These are phyloP conservation scores for Drosophila eugracilis DNA, from an alignment of 1,140 invertebrate genomes.

Conservation along the genomic window DNA sequence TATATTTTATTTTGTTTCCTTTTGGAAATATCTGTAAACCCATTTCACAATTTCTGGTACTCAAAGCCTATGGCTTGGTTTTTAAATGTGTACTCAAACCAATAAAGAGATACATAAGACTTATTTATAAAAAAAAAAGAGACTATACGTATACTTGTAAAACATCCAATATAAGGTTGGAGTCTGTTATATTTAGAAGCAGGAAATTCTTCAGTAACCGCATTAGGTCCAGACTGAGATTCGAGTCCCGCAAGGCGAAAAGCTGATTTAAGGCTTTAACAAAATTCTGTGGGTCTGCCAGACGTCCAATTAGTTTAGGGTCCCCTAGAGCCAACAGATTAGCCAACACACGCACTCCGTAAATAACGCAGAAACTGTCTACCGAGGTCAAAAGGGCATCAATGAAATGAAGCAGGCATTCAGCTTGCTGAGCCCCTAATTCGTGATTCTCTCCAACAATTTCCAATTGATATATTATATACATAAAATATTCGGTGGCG, in stretches of 20 bases:
- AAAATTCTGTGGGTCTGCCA: slow-evolving; percentile 12
- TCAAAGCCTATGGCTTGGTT: slow-evolving; percentile 11
- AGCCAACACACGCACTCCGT: slow-evolving; percentile 57
- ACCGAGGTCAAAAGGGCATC: neutral
- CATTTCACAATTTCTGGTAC: slow-evolving; percentile 2
- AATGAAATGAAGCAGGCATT: slow-evolving; percentile 37
- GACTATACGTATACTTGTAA: slow-evolving; percentile 25
- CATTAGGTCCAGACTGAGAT: slow-evolving; percentile 43
- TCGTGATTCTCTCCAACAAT: slow-evolving; percentile 23
- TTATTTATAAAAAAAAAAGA: neutral
- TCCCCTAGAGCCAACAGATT: slow-evolving; percentile 48
- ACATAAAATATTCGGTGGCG: slow-evolving; percentile 62
- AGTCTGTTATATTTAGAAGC: slow-evolving; percentile 7
- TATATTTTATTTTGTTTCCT: slow-evolving; percentile 2
- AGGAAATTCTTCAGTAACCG: slow-evolving; percentile 45
- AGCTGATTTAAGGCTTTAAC: slow-evolving; percentile 48
- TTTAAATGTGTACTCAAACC: slow-evolving; percentile 1
- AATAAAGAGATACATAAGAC: slow-evolving; percentile 39
- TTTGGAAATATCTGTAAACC: neutral
- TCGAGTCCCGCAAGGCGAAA: slow-evolving; percentile 36
- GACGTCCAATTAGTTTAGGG: slow-evolving; percentile 1
- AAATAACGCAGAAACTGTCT: slow-evolving; percentile 29
- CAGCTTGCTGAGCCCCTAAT: slow-evolving; percentile 17
- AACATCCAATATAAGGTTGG: slow-evolving; percentile 25
- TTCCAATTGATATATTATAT: slow-evolving; percentile 56